Conservation (phyloP, 1,140 invertebrate genomes). For the Chionoecetes opilio region DNA sequence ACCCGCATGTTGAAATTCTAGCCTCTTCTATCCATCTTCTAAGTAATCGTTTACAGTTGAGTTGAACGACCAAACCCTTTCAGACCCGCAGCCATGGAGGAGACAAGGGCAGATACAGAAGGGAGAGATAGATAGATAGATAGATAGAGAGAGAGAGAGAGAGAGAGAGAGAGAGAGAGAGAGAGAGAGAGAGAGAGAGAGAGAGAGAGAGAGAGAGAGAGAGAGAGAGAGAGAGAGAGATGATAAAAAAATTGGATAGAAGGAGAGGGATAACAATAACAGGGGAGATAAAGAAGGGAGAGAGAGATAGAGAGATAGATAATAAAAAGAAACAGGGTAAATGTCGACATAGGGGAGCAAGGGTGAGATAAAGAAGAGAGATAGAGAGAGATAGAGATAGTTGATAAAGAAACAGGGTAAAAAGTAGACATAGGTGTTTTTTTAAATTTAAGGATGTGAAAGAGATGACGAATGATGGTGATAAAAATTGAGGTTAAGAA, state of each 20-base stretch:
- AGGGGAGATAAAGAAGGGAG: background rate
- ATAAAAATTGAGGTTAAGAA: background rate
- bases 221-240: background rate
- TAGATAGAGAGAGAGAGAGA: background rate
- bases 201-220: background rate
- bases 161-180: no score
- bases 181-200: no score
- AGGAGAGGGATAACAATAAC: background rate
- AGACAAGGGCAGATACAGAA: background rate
- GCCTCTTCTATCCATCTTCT: background rate
- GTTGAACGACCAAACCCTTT: background rate
- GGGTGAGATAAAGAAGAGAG: background rate
- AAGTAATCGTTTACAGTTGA: background rate
- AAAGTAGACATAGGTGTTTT: no score
- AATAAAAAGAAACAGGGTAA: background rate
- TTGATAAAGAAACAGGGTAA: no score
- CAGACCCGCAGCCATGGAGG: background rate
- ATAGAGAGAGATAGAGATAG: no score
- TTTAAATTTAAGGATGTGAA: no score
- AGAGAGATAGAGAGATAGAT: background rate
- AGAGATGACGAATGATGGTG: background rate
- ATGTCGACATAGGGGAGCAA: background rate
- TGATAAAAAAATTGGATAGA: background rate
- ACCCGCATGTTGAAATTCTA: slow-evolving; percentile 2
- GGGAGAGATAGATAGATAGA: background rate